Evolutionary conservation across 2,888 invertebrate species (phyloP).

Genomic region (Oscheius onirici): DNA sequence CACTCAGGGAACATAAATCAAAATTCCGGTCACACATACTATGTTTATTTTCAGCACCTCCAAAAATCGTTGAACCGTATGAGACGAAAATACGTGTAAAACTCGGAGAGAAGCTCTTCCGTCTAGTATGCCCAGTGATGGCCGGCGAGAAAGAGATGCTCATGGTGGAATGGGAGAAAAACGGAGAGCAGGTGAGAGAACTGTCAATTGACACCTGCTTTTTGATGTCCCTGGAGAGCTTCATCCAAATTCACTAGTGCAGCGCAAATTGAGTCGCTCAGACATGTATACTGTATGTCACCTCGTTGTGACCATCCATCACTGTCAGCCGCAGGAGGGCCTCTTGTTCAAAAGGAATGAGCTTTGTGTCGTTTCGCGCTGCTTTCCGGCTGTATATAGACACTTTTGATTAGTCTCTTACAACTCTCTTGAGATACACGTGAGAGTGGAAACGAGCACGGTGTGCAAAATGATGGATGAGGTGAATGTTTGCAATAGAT

Average conservation of each 20-base stretch:
- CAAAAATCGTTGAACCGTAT: constrained; percentile 55
- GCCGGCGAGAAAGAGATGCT: constrained; percentile 54
- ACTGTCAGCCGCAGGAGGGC: constrained; percentile 21
- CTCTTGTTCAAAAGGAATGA: constrained; percentile 1
- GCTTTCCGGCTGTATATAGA: background rate
- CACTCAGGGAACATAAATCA: constrained; percentile 33
- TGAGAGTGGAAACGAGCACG: constrained; percentile 24
- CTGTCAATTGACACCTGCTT: background rate
- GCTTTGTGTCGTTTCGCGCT: background rate
- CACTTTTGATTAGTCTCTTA: constrained; percentile 15
- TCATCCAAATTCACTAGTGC: background rate
- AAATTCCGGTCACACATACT: background rate
- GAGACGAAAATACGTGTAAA: constrained; percentile 63
- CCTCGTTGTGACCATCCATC: constrained; percentile 23
- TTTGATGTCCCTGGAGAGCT: background rate
- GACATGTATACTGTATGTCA: constrained; percentile 26
- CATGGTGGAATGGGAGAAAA: constrained; percentile 68
- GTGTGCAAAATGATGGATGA: constrained; percentile 31
- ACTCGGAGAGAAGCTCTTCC: constrained; percentile 64
- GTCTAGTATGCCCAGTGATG: constrained; percentile 64
- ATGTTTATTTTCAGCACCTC: constrained; percentile 56
- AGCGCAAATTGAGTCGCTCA: background rate
- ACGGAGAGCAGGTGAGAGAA: constrained; percentile 60
- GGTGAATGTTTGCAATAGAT: constrained; percentile 25
- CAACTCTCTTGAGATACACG: constrained; percentile 20